These are phyloP conservation scores for Yponomeuta sedellus DNA, from an alignment of 2,888 invertebrate species.

Conservation along the genomic window DNA sequence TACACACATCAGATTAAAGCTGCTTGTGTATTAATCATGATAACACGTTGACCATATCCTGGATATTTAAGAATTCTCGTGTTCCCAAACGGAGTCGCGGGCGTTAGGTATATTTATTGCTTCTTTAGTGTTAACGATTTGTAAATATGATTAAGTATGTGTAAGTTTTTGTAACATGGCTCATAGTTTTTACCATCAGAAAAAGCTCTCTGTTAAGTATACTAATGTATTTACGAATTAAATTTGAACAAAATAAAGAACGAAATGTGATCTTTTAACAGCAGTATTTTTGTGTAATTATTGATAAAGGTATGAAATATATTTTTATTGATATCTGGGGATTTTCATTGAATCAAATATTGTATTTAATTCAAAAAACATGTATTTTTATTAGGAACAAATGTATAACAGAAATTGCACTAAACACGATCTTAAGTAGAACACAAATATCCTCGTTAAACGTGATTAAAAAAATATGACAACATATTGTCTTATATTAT, in stretches of 20 bases:
- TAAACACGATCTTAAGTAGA: slow-evolving; percentile 7
- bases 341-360: neutral
- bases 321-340: neutral
- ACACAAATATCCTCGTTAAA: neutral
- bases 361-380: neutral
- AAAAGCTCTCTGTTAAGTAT: neutral
- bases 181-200: neutral
- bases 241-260: slow-evolving; percentile 6
- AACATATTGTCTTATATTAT: neutral
- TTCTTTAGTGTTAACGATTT: neutral
- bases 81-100: too few relatives aligned
- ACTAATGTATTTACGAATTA: neutral
- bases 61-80: too few relatives aligned
- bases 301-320: neutral
- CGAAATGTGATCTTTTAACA: slow-evolving; percentile 7
- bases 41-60: too few relatives aligned
- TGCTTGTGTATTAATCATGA: too few relatives aligned
- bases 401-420: slow-evolving; percentile 11
- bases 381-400: slow-evolving; percentile 1
- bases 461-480: neutral
- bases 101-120: slow-evolving; percentile 6
- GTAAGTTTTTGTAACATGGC: neutral
- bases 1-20: too few relatives aligned
- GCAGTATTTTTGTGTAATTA: neutral
- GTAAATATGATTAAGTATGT: slow-evolving; percentile 13